phyloP scores from a whole-genome alignment of 1,140 invertebrate genomes.

The Bombus impatiens region DNA sequence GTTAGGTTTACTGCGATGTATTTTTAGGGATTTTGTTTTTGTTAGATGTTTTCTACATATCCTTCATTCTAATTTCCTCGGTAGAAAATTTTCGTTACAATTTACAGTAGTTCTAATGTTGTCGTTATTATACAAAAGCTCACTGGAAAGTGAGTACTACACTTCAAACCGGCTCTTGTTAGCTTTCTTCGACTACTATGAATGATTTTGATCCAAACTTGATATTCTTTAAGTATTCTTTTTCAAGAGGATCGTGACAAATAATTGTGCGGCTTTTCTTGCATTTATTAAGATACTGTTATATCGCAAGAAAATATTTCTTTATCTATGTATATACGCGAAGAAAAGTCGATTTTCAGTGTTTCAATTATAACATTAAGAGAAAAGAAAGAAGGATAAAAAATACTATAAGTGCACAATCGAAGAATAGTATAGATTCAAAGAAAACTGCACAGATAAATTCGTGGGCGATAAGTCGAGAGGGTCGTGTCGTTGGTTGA shows the following conservation, averaged over 20 bases:
- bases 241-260: background rate
- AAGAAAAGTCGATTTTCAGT: background rate
- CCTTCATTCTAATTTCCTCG: too few relatives aligned
- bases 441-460: conserved; percentile 34
- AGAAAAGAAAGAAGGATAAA: background rate
- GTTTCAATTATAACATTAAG: background rate
- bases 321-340: too few relatives aligned
- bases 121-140: too few relatives aligned
- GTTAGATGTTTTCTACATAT: too few relatives aligned
- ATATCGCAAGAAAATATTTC: too few relatives aligned
- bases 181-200: too few relatives aligned
- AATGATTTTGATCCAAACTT: too few relatives aligned
- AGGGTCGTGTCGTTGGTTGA: conserved; percentile 38
- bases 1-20: too few relatives aligned
- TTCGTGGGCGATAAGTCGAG: conserved; percentile 1
- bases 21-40: too few relatives aligned
- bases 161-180: too few relatives aligned
- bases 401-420: background rate
- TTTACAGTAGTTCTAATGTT: too few relatives aligned
- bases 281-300: background rate
- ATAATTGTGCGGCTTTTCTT: background rate
- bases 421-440: background rate
- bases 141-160: background rate
- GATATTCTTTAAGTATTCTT: background rate
- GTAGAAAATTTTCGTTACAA: too few relatives aligned